Evolutionary conservation across 2,888 invertebrate genomes (phyloP).

Genomic region (Cancer borealis): DNA sequence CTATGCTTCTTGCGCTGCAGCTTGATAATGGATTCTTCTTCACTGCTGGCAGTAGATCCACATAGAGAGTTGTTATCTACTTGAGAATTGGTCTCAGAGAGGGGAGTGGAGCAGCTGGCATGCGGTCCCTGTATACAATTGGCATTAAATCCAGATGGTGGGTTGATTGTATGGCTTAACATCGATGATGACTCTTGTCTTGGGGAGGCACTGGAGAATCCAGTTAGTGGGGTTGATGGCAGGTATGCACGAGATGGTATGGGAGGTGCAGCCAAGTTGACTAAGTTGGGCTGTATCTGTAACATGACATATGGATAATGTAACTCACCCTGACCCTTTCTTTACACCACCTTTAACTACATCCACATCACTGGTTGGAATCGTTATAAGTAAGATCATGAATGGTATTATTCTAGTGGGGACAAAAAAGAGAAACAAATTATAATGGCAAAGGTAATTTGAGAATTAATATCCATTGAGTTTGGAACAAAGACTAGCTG

Average conservation of each 20-base stretch:
- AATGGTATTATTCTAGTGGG: neutral
- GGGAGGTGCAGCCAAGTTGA: constrained; percentile 63
- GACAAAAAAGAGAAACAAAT: neutral
- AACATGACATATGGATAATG: neutral
- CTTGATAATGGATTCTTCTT: neutral
- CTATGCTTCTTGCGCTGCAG: constrained; percentile 57
- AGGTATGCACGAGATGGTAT: constrained; percentile 58
- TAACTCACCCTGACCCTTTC: neutral
- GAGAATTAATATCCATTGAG: neutral
- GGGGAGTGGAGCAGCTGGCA: constrained; percentile 8
- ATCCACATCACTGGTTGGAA: neutral
- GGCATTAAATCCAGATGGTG: constrained; percentile 30
- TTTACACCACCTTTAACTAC: neutral
- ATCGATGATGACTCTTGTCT: constrained; percentile 4
- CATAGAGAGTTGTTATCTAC: neutral
- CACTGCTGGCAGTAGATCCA: neutral
- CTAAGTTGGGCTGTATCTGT: constrained; percentile 69
- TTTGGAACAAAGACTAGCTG: neutral
- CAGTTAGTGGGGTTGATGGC: constrained; percentile 35
- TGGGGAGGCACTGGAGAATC: constrained; percentile 46
- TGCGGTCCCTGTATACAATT: neutral
- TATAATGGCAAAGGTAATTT: neutral
- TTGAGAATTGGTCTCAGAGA: neutral
- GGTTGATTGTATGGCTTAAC: constrained; percentile 6
- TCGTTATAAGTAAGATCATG: neutral